Percentiles rank a stretch among this genome's conserved stretches.
Evolutionary conservation across 2,888 invertebrate genomes (phyloP).

Genomic region (Hydroisotoma schaefferi): DNA sequence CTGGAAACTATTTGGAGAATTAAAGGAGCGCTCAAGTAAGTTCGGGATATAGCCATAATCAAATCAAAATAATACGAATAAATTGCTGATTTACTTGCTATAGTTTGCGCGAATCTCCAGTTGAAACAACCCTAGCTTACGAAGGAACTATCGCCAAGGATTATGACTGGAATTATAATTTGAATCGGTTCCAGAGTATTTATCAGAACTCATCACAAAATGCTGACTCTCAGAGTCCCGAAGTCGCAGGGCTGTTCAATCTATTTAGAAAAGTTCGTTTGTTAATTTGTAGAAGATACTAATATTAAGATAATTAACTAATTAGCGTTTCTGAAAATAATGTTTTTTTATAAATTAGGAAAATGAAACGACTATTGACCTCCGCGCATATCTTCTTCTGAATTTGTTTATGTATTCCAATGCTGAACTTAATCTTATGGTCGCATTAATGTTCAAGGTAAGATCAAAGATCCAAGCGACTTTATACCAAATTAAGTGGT

Average conservation of each 20-base stretch:
- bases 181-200: neutral
- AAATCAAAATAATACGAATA: neutral
- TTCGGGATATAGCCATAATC: neutral
- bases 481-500: neutral
- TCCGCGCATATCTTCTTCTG: slow-evolving; percentile 69
- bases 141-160: slow-evolving; percentile 9
- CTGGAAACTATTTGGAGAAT: slow-evolving; percentile 22
- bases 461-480: neutral
- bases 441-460: slow-evolving; percentile 10
- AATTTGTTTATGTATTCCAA: slow-evolving; percentile 35
- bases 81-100: neutral
- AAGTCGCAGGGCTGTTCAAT: slow-evolving; percentile 61
- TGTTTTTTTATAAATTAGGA: neutral
- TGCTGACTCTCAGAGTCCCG: neutral
- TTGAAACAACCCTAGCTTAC: slow-evolving; percentile 11
- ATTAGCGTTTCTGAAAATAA: too few relatives aligned
- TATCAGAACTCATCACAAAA: slow-evolving; percentile 1
- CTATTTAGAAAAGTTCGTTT: slow-evolving; percentile 64
- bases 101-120: slow-evolving; percentile 7
- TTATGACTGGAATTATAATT: slow-evolving; percentile 13
- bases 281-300: too few relatives aligned
- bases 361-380: slow-evolving; percentile 60
- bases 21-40: slow-evolving; percentile 29
- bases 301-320: too few relatives aligned
- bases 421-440: neutral